phyloP scores from a whole-genome alignment of 2,888 invertebrate species.

The Hyalella azteca region DNA sequence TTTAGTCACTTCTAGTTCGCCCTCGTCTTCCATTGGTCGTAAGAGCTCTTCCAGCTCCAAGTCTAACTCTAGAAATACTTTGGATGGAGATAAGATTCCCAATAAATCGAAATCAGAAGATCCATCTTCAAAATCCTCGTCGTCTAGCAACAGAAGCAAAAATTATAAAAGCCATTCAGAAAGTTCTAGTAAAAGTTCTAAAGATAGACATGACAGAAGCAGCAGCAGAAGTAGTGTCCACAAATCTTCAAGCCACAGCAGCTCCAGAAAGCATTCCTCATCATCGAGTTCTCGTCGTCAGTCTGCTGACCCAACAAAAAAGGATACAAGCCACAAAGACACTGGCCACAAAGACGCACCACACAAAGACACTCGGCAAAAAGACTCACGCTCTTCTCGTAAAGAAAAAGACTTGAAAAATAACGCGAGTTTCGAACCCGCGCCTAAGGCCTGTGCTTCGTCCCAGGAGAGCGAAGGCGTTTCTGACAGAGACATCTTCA shows the following conservation, averaged over 20 bases:
- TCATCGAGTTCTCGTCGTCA: background rate
- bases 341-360: too few relatives aligned
- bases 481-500: conserved; percentile 14
- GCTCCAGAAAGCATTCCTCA: conserved; percentile 23
- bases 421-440: background rate
- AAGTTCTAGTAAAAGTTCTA: conserved; percentile 22
- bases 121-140: background rate
- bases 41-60: background rate
- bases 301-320: background rate
- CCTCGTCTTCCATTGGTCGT: background rate
- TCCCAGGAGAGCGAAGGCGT: conserved; percentile 16
- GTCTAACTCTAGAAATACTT: background rate
- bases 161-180: conserved; percentile 37
- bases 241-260: conserved; percentile 15
- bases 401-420: too few relatives aligned
- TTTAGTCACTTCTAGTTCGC: background rate
- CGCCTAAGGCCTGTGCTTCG: background rate
- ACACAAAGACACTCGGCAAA: too few relatives aligned
- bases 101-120: background rate
- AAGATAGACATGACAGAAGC: conserved; percentile 8
- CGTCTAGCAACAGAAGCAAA: conserved; percentile 36
- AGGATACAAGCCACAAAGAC: too few relatives aligned
- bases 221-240: conserved; percentile 8
- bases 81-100: background rate
- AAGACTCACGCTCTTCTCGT: too few relatives aligned